Evolutionary conservation across 2,113 vertebrate species (phyloP), one percentile per base, ranked within the genome.

Genomic region (Rhinolophus sinicus): DNA sequence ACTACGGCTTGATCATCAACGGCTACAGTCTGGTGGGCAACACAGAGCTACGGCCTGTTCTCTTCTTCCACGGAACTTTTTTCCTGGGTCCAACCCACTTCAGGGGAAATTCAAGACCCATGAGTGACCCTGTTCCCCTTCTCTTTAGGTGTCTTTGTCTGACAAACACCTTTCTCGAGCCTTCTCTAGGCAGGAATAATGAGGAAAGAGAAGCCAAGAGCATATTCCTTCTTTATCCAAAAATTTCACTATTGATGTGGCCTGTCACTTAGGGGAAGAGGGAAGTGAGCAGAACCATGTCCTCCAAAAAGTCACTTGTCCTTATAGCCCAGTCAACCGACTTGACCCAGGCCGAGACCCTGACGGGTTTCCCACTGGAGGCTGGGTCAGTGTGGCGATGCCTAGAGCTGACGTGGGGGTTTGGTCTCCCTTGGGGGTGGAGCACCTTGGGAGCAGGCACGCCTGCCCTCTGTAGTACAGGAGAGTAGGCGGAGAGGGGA

Each of bases 11-110:
- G 30, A 88, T 99, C 89, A 99, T 99, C 97, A 99, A 98, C 0
- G 99, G 99, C 60, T 99, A 99, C 98, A 99, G 99, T 95, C 97
- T 99, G 99, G 99, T 99, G 98, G 98, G 99, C 94, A 88, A 47
- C 28, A 60, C 77, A 80, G 75, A 84, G 80, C 2, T 54, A 62
- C 97, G 99, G 99, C 98, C 6, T 99, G 98, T 0, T 99, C 98
- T 0, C 97, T 99, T 88, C 52, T 84, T 70, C 47, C 86, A 85
- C 86, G 52, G 58, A 88, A 35, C 24, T 56, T 60, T 76, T 54
- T 88, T 81, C 84, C 70, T 90, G 82, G 33, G 35, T 86, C 62
- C 73, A 97, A 2, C 24, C 88, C 50, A 72, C 60, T 90, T 84
- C 33, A 84, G 83, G 73, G 58, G 94, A 92, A 97, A 80, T 54